These are phyloP conservation scores for Calameuta idolon DNA, from an alignment of 2,888 invertebrate species.

Conservation along the genomic window DNA sequence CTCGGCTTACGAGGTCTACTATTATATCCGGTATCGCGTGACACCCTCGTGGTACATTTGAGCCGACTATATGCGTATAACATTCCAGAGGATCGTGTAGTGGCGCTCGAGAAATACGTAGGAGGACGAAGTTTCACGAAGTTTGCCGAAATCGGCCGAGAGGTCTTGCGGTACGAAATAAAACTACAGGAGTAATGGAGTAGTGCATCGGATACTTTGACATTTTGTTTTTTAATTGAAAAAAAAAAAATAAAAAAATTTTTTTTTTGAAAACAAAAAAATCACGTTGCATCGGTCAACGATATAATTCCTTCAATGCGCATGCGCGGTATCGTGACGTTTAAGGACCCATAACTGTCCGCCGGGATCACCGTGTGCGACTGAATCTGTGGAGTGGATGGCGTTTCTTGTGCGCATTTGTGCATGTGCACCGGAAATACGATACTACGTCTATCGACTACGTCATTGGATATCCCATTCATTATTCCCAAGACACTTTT, in stretches of 20 bases:
- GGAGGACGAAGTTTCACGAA: neutral
- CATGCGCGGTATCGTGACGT: neutral
- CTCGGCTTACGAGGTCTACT: neutral
- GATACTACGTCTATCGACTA: conserved; percentile 47
- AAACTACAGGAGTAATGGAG: neutral
- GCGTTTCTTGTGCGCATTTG: conserved; percentile 24
- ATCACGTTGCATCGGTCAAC: neutral
- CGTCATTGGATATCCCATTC: conserved; percentile 50
- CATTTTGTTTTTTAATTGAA: neutral
- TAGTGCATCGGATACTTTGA: neutral
- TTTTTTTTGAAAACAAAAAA: neutral
- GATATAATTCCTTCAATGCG: neutral
- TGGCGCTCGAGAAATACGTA: neutral
- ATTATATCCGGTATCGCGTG: neutral
- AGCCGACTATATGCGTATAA: neutral
- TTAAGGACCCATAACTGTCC: neutral
- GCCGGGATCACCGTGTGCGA: neutral
- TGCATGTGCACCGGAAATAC: conserved; percentile 42
- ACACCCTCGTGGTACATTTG: neutral
- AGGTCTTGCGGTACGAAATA: neutral
- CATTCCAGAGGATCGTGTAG: conserved; percentile 1
- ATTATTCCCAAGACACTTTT: conserved; percentile 33
- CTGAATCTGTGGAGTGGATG: conserved; percentile 11
- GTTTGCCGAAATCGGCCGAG: neutral
- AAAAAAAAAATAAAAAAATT: too few relatives aligned